phyloP scores from a whole-genome alignment of 2,113 vertebrate genomes.

The Anhinga rufa region DNA sequence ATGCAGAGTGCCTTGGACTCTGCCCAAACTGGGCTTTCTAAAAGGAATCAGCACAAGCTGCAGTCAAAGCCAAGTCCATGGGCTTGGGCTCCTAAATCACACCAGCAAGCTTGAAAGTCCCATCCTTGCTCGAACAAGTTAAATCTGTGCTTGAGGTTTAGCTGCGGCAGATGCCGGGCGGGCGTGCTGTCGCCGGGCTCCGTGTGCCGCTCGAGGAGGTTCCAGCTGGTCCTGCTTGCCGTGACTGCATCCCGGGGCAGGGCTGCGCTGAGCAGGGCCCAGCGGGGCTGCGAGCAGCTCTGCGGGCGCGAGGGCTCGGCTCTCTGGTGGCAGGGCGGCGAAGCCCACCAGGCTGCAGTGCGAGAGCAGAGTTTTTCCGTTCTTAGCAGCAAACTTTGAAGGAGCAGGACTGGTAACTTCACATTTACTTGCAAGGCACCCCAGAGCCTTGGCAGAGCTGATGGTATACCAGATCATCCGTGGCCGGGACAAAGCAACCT shows the following conservation, averaged over 20 bases:
- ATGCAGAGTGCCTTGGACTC: not conserved
- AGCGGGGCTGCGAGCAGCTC: not conserved
- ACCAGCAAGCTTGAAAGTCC: not conserved
- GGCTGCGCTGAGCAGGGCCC: not conserved
- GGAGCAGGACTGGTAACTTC: not conserved
- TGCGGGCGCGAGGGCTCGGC: not conserved
- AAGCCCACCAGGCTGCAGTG: not conserved
- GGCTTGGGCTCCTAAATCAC: not conserved
- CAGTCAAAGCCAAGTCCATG: too few species aligned
- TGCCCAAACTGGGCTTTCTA: not conserved
- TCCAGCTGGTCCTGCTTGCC: not conserved
- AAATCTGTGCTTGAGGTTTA: not conserved
- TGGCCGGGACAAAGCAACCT: not conserved
- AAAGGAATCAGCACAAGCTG: not conserved
- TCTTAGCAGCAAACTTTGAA: not conserved
- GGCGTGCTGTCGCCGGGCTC: not conserved
- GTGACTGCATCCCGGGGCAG: not conserved
- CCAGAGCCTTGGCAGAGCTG: not conserved
- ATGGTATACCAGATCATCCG: too few species aligned
- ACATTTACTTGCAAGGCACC: not conserved
- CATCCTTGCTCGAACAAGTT: not conserved
- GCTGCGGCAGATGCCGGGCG: fast-evolving
- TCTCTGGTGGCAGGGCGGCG: not conserved
- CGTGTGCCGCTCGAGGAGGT: not conserved
- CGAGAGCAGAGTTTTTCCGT: not conserved